These are phyloP conservation scores for Periplaneta americana DNA, from an alignment of 1,140 invertebrate genomes.

Conservation along the genomic window DNA sequence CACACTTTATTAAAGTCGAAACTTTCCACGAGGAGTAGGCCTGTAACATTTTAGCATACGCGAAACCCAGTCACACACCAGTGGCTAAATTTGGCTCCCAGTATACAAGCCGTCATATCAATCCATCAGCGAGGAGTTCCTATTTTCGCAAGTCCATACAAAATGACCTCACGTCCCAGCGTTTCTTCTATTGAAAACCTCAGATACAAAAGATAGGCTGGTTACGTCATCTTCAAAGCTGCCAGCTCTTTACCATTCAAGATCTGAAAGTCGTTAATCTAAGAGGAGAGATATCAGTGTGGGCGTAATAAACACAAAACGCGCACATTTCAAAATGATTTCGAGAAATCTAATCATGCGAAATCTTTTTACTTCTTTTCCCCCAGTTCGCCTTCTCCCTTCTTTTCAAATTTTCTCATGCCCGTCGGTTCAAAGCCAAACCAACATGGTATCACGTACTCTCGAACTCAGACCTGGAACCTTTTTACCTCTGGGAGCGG, in stretches of 20 bases:
- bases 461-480: background rate
- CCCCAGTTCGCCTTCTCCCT: background rate
- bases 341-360: background rate
- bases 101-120: no score
- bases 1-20: no score
- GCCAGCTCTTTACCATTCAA: background rate
- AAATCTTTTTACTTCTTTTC: background rate
- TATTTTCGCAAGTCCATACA: no score
- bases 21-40: no score
- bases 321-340: background rate
- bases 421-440: background rate
- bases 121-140: no score
- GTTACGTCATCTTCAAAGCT: background rate
- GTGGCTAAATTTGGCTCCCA: no score
- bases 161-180: no score
- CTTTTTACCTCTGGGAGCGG: background rate
- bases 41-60: no score
- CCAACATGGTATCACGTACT: background rate
- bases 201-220: no score
- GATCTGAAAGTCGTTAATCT: background rate
- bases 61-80: no score
- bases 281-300: background rate
- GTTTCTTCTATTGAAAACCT: no score
- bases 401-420: background rate
- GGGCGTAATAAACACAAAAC: background rate